A percentile compares a stretch with the other conserved stretches of the same genome.
Conservation (phyloP, 2,113 vertebrate genomes). For the Donacobius atricapilla region DNA sequence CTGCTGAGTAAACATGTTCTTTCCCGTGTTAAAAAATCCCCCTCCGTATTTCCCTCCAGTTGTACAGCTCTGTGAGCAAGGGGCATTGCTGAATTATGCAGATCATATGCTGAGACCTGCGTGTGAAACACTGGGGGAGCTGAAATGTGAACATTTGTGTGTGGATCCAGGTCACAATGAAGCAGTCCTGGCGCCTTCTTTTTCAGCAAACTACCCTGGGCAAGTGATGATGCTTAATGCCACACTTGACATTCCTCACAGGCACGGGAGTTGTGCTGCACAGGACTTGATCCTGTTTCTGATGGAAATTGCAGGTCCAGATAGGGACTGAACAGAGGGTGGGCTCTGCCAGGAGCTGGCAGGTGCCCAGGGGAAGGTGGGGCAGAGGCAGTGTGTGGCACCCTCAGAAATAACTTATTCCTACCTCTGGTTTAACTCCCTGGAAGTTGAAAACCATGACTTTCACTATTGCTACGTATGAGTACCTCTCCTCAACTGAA, state of each 20-base stretch:
- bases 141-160: not conserved
- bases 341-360: not conserved
- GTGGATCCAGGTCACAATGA: not conserved
- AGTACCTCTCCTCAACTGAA: not conserved
- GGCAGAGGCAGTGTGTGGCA: not conserved
- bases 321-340: not conserved
- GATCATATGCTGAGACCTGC: not conserved
- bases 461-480: not conserved
- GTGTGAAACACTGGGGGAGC: not conserved
- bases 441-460: not conserved
- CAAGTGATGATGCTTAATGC: not conserved
- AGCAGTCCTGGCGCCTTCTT: not conserved
- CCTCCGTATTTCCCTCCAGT: not conserved
- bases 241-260: not conserved
- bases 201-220: not conserved
- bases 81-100: not conserved
- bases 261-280: not conserved
- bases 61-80: not conserved
- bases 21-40: not conserved
- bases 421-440: not conserved
- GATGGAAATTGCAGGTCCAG: not conserved
- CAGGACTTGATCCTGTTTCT: not conserved
- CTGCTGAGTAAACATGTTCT: rapidly evolving
- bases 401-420: not conserved
- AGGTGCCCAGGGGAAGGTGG: not conserved